A percentile compares a stretch with the other conserved stretches of the same genome.
phyloP scores from a whole-genome alignment of 2,797 vertebrate species.

The Malacoraja senta region DNA sequence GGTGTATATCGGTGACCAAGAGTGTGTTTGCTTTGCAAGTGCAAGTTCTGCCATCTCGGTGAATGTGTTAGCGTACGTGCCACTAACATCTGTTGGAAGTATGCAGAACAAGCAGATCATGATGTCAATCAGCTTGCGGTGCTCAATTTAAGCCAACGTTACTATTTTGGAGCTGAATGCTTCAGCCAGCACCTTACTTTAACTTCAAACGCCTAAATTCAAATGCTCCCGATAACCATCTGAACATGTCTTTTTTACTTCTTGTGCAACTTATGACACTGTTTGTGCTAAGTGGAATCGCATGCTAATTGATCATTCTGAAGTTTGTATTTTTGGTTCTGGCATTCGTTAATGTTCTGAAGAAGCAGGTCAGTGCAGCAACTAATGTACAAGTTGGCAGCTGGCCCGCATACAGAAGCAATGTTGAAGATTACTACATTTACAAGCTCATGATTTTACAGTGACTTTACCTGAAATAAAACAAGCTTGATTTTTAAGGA shows the following conservation, averaged over 20 bases:
- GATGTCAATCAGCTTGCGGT: no score
- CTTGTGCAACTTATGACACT: neutral
- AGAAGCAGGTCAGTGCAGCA: neutral
- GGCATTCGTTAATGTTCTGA: neutral
- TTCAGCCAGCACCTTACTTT: no score
- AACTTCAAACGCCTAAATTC: neutral
- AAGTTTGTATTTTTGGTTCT: neutral
- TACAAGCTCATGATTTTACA: neutral
- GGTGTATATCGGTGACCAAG: neutral
- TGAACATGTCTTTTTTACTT: neutral
- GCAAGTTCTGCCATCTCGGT: no score
- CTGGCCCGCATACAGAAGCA: neutral
- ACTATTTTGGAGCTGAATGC: no score
- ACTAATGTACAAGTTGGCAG: neutral
- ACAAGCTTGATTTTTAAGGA: neutral
- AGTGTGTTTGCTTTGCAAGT: no score
- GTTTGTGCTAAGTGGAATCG: neutral
- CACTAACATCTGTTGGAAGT: no score
- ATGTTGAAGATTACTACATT: neutral
- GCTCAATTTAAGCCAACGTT: no score
- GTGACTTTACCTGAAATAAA: neutral
- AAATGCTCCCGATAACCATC: neutral
- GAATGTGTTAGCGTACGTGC: no score
- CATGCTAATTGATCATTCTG: slow-evolving; percentile 11
- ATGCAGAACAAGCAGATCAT: no score